Evolutionary conservation across 2,113 vertebrate species (phyloP), one percentile per base, ranked within the genome.

Genomic region (Alligator sinensis): DNA sequence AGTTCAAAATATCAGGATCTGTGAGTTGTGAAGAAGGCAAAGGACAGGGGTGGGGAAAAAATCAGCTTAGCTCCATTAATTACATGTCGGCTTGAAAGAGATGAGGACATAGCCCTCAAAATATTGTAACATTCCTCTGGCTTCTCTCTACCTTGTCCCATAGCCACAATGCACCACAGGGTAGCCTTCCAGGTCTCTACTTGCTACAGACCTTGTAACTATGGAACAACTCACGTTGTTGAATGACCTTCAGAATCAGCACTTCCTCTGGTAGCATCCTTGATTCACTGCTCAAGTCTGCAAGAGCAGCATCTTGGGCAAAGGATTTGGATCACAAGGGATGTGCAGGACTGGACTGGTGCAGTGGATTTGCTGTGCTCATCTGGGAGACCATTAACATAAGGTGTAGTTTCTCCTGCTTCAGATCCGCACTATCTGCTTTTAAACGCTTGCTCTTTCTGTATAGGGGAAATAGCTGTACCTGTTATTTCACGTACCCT

Each of bases 211-310:
- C 18, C 9, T 15, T 14, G 7, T 22, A 15, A 66, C 55, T 47
- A 0, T 15, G 11, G 0, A 34, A 64, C 6, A 62, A 14, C 47
- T 14, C 1, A 27, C 2, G 0, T 3, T 34, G 72, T 25, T 2
- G 15, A 28, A 47, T 70, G 75, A 80, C 21, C n/a, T 76, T 80
- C 76, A n/a, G 6, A 57, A 58, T 30, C 59, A 1, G 28, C 4
- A 11, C 47, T 89, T 54, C 78, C 38, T 63, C 22, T 8, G 76
- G 9, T 27, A 28, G 3, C 14, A 28, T 17, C 63, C 83, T 60
- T 1, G 0, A 5, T 27, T 27, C 0, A 1, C 77, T 13, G 60
- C 11, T 28, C n/a, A 16, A 30, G 24, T 28, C 54, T 22, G 15
- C 28, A 63, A 12, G 30, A 54, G 72, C 22, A 21, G 12, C 3